Conservation (phyloP, 2,888 invertebrate species). For the Adela reaumurella region DNA sequence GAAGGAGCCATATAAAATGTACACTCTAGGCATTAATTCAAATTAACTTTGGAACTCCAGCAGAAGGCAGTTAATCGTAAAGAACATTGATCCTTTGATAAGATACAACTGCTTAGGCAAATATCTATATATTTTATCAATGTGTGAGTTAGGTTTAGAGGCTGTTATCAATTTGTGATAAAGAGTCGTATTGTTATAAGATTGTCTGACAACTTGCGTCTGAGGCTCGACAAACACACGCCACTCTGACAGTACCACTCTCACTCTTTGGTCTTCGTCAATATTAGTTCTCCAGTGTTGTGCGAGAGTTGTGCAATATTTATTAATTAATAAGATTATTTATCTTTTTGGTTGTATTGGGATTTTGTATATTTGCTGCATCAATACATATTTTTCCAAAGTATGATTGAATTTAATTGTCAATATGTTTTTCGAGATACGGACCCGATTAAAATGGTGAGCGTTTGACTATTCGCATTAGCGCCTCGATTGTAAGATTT, state of each 20-base stretch:
- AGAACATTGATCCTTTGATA: not conserved
- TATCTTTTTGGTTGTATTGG: not conserved
- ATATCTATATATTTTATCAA: not conserved
- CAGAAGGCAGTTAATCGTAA: not conserved
- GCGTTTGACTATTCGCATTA: not conserved
- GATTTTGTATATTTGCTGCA: not conserved
- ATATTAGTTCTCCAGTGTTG: not conserved
- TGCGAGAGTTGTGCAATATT: not conserved
- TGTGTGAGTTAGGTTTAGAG: slow-evolving; percentile 1
- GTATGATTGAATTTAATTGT: not conserved
- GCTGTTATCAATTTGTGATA: not conserved
- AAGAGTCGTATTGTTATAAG: not conserved
- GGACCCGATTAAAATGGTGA: not conserved
- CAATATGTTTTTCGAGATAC: not conserved
- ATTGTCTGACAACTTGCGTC: not conserved
- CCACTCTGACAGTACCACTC: not conserved
- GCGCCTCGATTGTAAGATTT: not conserved
- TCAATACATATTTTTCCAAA: not conserved
- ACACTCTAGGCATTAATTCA: too few relatives aligned
- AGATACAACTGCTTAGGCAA: not conserved
- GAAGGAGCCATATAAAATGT: too few relatives aligned
- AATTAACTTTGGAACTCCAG: too few relatives aligned
- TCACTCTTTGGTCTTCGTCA: not conserved
- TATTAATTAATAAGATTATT: not conserved
- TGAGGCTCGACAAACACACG: not conserved